Evolutionary conservation across 1,140 invertebrate genomes (phyloP).

Genomic region (Pseudomyrmex flavicornis): DNA sequence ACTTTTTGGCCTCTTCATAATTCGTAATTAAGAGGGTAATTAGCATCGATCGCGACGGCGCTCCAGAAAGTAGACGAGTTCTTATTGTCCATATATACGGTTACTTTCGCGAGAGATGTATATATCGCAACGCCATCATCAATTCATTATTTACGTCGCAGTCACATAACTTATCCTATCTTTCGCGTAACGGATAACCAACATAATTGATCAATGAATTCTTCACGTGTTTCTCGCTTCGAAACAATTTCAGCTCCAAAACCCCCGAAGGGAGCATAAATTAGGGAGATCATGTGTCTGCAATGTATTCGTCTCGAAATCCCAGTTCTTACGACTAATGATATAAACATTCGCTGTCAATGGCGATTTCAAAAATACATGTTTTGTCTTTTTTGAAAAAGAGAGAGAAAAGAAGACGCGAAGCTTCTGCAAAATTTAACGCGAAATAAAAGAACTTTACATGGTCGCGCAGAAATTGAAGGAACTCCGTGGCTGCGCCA

Average conservation of each 20-base stretch:
- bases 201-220: slow-evolving; percentile 31
- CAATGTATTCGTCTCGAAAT: background rate
- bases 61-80: background rate
- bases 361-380: background rate
- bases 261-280: background rate
- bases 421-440: background rate
- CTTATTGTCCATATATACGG: background rate
- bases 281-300: background rate
- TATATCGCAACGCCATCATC: slow-evolving; percentile 6
- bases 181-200: background rate
- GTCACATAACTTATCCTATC: background rate
- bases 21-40: slow-evolving; percentile 72
- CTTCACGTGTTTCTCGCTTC: background rate
- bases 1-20: slow-evolving; percentile 64
- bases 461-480: background rate
- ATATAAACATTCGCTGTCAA: background rate
- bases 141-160: slow-evolving; percentile 20
- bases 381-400: background rate
- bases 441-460: slow-evolving; percentile 8
- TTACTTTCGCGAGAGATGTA: slow-evolving; percentile 54
- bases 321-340: background rate
- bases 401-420: background rate
- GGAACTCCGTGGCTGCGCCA: background rate
- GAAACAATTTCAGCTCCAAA: background rate
- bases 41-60: slow-evolving; percentile 66